phyloP scores from a whole-genome alignment of 2,113 vertebrate species.

The Coptodon rendalli region DNA sequence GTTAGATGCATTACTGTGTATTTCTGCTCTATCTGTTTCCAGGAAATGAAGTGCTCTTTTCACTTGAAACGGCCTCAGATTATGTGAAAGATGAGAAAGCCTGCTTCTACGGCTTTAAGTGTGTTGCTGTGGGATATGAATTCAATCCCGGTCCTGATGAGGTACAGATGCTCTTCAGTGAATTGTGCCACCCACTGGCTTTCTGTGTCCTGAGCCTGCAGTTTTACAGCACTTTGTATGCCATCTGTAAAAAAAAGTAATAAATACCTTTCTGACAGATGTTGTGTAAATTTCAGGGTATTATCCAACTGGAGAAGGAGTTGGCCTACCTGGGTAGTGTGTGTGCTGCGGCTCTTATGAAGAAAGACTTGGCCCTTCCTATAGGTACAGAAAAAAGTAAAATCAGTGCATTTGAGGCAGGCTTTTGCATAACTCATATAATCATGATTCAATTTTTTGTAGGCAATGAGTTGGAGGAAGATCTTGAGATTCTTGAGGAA shows the following conservation, averaged over 20 bases:
- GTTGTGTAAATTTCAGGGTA: constrained; percentile 76
- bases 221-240: background rate
- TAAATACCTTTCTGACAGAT: background rate
- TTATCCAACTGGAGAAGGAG: constrained; percentile 96
- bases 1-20: background rate
- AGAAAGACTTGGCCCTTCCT: constrained; percentile 94
- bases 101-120: constrained; percentile 96
- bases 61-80: constrained; percentile 96
- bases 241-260: background rate
- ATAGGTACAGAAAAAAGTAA: constrained; percentile 75
- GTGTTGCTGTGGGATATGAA: constrained; percentile 94
- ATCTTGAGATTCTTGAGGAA: constrained; percentile 97
- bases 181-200: background rate
- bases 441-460: background rate
- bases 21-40: constrained; percentile 15
- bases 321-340: constrained; percentile 91
- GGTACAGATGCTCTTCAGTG: constrained; percentile 65
- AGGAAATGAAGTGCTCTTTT: constrained; percentile 97
- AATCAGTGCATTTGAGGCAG: background rate
- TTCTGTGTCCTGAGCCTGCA: background rate
- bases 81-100: constrained; percentile 99
- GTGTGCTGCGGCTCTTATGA: constrained; percentile 97
- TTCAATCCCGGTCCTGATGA: constrained; percentile 95
- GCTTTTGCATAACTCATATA: background rate
- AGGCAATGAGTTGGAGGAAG: constrained; percentile 95